Percentiles rank a stretch among this genome's conserved stretches.
phyloP scores from a whole-genome alignment of 2,113 vertebrate species.

The Corydoras maculifer region DNA sequence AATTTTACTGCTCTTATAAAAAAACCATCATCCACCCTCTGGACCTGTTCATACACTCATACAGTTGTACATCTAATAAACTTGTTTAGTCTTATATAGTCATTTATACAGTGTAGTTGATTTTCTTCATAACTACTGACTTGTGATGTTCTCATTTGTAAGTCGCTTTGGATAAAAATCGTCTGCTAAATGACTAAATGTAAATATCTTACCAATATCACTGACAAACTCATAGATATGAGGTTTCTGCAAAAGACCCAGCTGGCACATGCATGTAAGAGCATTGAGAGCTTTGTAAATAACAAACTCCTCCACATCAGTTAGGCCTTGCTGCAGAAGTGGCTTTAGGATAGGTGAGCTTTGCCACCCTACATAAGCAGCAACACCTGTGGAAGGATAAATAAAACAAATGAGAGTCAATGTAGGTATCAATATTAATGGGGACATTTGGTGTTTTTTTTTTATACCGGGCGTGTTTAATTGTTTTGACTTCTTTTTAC shows the following conservation, averaged over 20 bases:
- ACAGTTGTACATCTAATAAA: neutral
- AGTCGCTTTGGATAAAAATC: too few species aligned
- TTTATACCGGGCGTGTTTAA: too few species aligned
- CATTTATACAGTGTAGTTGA: slow-evolving; percentile 21
- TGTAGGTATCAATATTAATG: too few species aligned
- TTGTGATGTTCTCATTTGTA: too few species aligned
- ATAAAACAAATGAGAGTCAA: neutral
- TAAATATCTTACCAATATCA: slow-evolving; percentile 77
- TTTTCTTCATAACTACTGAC: too few species aligned
- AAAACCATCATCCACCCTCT: too few species aligned
- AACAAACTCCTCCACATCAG: slow-evolving; percentile 96
- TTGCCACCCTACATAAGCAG: slow-evolving; percentile 97
- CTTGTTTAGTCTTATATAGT: neutral
- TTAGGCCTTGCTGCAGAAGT: slow-evolving; percentile 91
- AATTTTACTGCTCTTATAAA: too few species aligned
- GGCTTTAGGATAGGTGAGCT: slow-evolving; percentile 96
- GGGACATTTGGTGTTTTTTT: too few species aligned
- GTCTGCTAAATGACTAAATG: too few species aligned
- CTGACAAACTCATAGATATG: slow-evolving; percentile 95
- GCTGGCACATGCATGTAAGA: slow-evolving; percentile 94
- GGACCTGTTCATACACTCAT: too few species aligned
- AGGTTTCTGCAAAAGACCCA: slow-evolving; percentile 91
- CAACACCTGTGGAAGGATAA: slow-evolving; percentile 74
- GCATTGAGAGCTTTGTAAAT: slow-evolving; percentile 94
- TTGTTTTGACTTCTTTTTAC: too few species aligned